Evolutionary conservation across 2,888 invertebrate species (phyloP).

Genomic region (Caenorhabditis japonica): DNA sequence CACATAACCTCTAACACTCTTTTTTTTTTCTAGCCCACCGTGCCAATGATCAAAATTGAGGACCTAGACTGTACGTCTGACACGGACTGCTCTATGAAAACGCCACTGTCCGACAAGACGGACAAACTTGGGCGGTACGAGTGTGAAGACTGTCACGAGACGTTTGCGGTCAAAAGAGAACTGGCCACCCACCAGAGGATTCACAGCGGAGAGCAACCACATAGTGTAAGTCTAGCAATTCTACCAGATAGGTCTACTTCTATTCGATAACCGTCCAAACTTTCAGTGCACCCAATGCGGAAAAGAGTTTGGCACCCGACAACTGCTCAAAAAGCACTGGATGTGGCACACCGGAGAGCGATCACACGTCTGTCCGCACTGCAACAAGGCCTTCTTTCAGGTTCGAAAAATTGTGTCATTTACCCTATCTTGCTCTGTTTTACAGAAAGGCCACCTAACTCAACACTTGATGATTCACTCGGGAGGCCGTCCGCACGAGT

Average conservation of each 20-base stretch:
- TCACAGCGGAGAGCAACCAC: conserved; percentile 78
- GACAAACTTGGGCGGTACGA: conserved; percentile 72
- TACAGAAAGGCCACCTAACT: conserved; percentile 77
- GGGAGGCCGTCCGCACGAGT: conserved; percentile 74
- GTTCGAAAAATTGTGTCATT: no score
- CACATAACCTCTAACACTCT: background rate
- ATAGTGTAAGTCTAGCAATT: conserved; percentile 61
- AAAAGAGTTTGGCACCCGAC: conserved; percentile 79
- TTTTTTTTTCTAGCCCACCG: background rate
- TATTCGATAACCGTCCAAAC: no score
- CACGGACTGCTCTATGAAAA: conserved; percentile 33
- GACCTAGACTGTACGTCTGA: conserved; percentile 35
- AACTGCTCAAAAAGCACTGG: conserved; percentile 78
- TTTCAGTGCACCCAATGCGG: conserved; percentile 78
- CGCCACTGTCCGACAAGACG: conserved; percentile 70
- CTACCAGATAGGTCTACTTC: no score
- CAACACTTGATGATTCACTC: conserved; percentile 77
- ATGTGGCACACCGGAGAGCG: conserved; percentile 79
- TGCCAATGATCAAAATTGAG: conserved; percentile 32
- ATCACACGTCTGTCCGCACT: conserved; percentile 78
- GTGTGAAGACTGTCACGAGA: conserved; percentile 77
- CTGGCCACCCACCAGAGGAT: conserved; percentile 78
- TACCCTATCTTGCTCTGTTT: conserved; percentile 20
- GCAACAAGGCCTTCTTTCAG: conserved; percentile 78
- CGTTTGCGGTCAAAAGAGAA: conserved; percentile 78